A percentile compares a stretch with the other conserved stretches of the same genome.
Evolutionary conservation across 2,888 invertebrate species (phyloP).

Genomic region (Sclerodermus sp.): DNA sequence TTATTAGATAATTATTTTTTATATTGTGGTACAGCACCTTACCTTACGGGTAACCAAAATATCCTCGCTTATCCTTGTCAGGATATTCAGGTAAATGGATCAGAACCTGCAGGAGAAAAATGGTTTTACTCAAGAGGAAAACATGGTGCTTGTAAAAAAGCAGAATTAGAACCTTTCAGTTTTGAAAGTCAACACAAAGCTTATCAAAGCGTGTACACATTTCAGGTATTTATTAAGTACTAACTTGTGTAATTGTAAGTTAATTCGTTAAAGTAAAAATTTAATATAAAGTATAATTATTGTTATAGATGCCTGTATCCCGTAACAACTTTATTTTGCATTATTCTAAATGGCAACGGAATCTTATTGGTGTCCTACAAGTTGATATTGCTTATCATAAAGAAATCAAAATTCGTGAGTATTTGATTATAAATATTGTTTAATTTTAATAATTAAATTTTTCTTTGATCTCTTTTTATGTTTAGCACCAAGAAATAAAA

Average conservation of each 20-base stretch:
- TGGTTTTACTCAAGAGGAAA: slow-evolving; percentile 80
- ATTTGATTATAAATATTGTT: too few species aligned
- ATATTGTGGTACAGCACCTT: too few species aligned
- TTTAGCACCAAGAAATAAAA: slow-evolving; percentile 65
- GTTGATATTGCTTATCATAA: slow-evolving; percentile 79
- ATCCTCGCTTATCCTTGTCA: slow-evolving; percentile 82
- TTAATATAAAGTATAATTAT: too few species aligned
- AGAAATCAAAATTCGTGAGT: slow-evolving; percentile 63
- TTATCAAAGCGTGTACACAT: slow-evolving; percentile 84
- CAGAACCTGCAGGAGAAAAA: slow-evolving; percentile 68
- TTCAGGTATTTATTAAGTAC: slow-evolving; percentile 63
- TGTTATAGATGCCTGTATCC: slow-evolving; percentile 85
- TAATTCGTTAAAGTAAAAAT: too few species aligned
- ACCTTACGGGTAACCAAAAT: slow-evolving; percentile 81
- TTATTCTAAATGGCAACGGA: slow-evolving; percentile 97
- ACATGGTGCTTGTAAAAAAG: slow-evolving; percentile 64
- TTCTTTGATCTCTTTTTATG: slow-evolving; percentile 26
- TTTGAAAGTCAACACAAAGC: slow-evolving; percentile 59
- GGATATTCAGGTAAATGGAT: slow-evolving; percentile 64
- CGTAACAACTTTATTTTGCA: slow-evolving; percentile 74
- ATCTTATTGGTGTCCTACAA: slow-evolving; percentile 88
- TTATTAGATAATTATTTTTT: too few species aligned
- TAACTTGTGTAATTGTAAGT: too few species aligned
- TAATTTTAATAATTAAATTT: background rate
- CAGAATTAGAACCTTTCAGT: slow-evolving; percentile 61